Conservation (phyloP, 1,140 invertebrate species). For the Samia ricini region DNA sequence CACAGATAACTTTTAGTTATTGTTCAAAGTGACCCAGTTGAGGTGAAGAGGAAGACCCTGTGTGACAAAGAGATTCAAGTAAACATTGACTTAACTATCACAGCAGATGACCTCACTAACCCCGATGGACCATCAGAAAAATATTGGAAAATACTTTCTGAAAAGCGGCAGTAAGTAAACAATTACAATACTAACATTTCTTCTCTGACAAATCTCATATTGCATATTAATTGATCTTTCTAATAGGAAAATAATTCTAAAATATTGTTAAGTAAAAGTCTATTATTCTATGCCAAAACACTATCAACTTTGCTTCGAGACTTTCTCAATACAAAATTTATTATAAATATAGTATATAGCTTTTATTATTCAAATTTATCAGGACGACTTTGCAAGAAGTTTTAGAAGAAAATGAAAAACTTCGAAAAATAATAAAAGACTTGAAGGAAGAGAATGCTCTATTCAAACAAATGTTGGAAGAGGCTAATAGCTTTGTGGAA, state of each 20-base stretch:
- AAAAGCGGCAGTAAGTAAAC: constrained; percentile 78
- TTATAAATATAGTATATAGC: not conserved
- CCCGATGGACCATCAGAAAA: constrained; percentile 80
- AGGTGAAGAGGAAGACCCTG: constrained; percentile 60
- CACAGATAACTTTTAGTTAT: constrained; percentile 6
- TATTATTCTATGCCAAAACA: too few species aligned
- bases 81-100: constrained; percentile 73
- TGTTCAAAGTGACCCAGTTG: constrained; percentile 47
- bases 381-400: constrained; percentile 79
- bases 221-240: not conserved
- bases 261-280: too few species aligned
- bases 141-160: constrained; percentile 84
- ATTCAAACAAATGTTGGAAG: constrained; percentile 83
- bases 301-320: too few species aligned
- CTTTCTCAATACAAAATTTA: too few species aligned
- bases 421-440: constrained; percentile 74
- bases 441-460: constrained; percentile 82
- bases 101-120: constrained; percentile 80
- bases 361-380: not conserved
- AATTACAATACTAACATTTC: not conserved
- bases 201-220: too few species aligned
- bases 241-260: not conserved
- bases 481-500: constrained; percentile 82
- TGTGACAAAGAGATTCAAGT: constrained; percentile 78
- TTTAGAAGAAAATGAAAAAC: constrained; percentile 81